Percentiles rank a stretch among this genome's conserved stretches.
These are phyloP conservation scores for Coelogynopora nodosa DNA, from an alignment of 2,888 invertebrate genomes.

Conservation along the genomic window DNA sequence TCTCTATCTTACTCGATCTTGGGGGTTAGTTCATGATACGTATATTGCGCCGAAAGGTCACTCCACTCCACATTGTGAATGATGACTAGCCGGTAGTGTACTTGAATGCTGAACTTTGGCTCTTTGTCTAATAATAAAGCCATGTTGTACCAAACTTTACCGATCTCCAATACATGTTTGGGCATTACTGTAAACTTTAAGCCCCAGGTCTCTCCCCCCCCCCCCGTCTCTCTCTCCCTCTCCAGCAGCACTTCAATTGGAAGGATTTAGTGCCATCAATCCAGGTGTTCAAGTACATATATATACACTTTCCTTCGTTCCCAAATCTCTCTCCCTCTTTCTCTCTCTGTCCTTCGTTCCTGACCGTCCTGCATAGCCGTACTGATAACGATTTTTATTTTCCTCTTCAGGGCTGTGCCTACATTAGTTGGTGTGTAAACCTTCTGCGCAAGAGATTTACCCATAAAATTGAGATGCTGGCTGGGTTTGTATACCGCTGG, in stretches of 20 bases:
- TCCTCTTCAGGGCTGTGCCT: slow-evolving; percentile 19
- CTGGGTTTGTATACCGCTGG: slow-evolving; percentile 24
- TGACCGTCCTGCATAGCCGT: background rate
- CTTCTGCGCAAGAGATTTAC: slow-evolving; percentile 17
- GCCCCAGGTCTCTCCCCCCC: too few species aligned
- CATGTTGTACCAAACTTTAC: too few species aligned
- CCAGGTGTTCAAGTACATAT: background rate
- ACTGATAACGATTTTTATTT: slow-evolving; percentile 31
- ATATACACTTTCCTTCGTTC: background rate
- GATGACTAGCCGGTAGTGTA: too few species aligned
- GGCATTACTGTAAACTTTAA: too few species aligned
- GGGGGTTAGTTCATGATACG: background rate
- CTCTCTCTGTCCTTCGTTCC: background rate
- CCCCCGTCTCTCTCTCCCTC: background rate
- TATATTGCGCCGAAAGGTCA: too few species aligned
- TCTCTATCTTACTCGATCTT: background rate
- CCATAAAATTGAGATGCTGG: background rate
- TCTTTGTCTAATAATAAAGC: too few species aligned
- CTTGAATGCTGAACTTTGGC: too few species aligned
- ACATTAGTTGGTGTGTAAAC: background rate
- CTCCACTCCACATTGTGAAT: background rate
- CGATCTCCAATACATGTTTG: too few species aligned
- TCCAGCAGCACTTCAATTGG: background rate
- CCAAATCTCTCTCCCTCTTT: background rate
- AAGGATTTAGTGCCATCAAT: background rate